Conservation (phyloP, 2,797 vertebrate genomes). For the Parambassis ranga region DNA sequence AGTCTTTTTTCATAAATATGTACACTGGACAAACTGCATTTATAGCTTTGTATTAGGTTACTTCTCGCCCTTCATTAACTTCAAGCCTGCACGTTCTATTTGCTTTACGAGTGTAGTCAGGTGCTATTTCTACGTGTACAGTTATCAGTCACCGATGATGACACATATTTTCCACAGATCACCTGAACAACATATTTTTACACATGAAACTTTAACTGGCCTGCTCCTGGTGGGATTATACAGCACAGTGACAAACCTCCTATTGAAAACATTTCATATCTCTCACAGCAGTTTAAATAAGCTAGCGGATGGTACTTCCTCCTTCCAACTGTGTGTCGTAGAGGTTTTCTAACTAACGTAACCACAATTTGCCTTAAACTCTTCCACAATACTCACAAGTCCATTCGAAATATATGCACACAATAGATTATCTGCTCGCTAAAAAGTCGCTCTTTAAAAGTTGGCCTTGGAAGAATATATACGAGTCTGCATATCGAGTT, state of each 20-base stretch:
- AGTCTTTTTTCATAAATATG: not conserved
- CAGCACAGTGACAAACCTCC: too few species aligned
- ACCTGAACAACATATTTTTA: not conserved
- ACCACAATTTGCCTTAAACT: not conserved
- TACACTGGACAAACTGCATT: not conserved
- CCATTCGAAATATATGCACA: not conserved
- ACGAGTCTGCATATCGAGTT: not conserved
- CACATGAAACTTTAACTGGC: not conserved
- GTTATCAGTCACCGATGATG: too few species aligned
- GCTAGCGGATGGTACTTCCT: conserved; percentile 23
- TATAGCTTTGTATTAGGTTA: not conserved
- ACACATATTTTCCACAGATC: too few species aligned
- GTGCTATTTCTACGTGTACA: not conserved
- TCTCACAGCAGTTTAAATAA: not conserved
- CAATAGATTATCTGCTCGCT: not conserved
- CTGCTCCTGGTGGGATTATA: too few species aligned
- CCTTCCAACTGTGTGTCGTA: not conserved
- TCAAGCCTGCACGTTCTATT: not conserved
- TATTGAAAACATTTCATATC: too few species aligned
- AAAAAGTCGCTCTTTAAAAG: not conserved
- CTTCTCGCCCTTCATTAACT: not conserved
- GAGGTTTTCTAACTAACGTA: not conserved
- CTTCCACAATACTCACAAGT: not conserved
- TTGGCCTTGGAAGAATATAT: not conserved
- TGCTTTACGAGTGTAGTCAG: not conserved